These are phyloP conservation scores for Lutjanus erythropterus DNA, from an alignment of 2,113 vertebrate species.

Conservation along the genomic window DNA sequence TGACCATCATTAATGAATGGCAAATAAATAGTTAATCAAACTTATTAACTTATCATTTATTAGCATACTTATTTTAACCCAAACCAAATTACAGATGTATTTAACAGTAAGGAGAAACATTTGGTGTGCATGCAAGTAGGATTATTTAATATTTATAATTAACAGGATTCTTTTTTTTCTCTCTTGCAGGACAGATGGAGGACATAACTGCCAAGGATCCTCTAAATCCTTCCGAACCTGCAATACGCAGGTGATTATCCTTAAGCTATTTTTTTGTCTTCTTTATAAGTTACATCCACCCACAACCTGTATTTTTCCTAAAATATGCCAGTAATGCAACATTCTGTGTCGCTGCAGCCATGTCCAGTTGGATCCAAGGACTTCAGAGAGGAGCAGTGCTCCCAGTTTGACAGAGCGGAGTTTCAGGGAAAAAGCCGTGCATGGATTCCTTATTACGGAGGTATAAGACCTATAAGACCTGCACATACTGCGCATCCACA, in stretches of 20 bases:
- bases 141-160: too few relatives aligned
- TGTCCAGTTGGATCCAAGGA: slow-evolving; percentile 88
- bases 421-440: slow-evolving; percentile 89
- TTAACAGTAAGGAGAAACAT: not conserved
- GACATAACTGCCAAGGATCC: slow-evolving; percentile 89
- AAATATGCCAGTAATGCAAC: not conserved
- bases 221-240: slow-evolving; percentile 87
- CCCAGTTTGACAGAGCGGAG: slow-evolving; percentile 86
- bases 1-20: too few relatives aligned
- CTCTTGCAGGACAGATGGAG: slow-evolving; percentile 87
- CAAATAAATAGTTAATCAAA: too few relatives aligned
- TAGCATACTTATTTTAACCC: too few relatives aligned
- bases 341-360: slow-evolving; percentile 58
- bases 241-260: slow-evolving; percentile 76
- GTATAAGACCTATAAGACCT: slow-evolving; percentile 74
- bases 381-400: slow-evolving; percentile 93
- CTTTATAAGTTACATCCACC: not conserved
- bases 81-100: too few relatives aligned
- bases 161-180: too few relatives aligned
- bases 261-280: not conserved
- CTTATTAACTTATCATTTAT: too few relatives aligned
- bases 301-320: not conserved
- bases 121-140: not conserved
- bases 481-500: not conserved
- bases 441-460: slow-evolving; percentile 93